Evolutionary conservation across 2,888 invertebrate species (phyloP).

Genomic region (Nomada hirtipes): DNA sequence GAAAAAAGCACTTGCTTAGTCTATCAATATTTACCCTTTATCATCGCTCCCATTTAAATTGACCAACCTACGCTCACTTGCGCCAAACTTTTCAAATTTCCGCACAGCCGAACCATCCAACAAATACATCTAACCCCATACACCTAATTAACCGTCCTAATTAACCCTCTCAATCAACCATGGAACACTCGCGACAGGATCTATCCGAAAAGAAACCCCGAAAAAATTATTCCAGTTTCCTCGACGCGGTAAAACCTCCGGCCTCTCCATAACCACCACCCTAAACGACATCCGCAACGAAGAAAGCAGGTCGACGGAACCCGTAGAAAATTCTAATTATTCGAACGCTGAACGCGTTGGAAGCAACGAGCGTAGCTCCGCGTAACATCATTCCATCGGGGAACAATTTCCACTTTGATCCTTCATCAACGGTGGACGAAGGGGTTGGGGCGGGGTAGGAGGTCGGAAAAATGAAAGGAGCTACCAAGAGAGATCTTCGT

Average conservation of each 20-base stretch:
- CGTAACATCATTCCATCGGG: slow-evolving; percentile 49
- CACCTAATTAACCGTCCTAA: too few relatives aligned
- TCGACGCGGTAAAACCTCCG: background rate
- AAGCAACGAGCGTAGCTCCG: background rate
- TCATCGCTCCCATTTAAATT: too few relatives aligned
- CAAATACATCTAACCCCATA: too few relatives aligned
- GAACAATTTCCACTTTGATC: slow-evolving; percentile 62
- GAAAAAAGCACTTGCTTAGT: too few relatives aligned
- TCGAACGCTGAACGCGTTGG: slow-evolving; percentile 8
- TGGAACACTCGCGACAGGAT: background rate
- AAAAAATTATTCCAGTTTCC: background rate
- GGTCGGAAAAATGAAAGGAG: slow-evolving; percentile 32
- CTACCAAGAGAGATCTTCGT: slow-evolving; percentile 48
- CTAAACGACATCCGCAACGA: background rate
- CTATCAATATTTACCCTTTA: too few relatives aligned
- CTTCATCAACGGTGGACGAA: background rate
- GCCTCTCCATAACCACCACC: too few relatives aligned
- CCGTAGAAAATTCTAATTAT: slow-evolving; percentile 13
- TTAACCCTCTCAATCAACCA: slow-evolving; percentile 2
- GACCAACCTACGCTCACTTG: too few relatives aligned
- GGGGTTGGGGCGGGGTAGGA: background rate
- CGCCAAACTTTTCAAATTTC: too few relatives aligned
- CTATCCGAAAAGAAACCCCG: background rate
- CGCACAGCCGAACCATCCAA: too few relatives aligned
- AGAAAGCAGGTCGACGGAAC: background rate